Percentiles rank a stretch among this genome's conserved stretches.
phyloP scores from a whole-genome alignment of 2,113 vertebrate genomes.

The Paratilapia polleni region DNA sequence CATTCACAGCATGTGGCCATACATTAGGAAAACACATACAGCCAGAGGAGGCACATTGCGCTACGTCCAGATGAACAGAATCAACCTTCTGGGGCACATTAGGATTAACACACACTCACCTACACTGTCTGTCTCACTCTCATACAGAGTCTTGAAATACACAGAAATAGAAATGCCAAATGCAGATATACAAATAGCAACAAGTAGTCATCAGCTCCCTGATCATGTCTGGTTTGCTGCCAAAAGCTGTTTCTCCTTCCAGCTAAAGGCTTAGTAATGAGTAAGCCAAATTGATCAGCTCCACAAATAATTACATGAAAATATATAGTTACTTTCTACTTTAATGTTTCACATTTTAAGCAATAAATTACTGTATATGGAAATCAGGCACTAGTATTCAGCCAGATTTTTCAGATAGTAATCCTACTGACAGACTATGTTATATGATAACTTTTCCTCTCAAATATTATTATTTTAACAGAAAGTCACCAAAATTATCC shows the following conservation, averaged over 20 bases:
- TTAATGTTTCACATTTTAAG: no score
- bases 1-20: conserved; percentile 32
- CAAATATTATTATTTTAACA: no score
- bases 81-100: no score
- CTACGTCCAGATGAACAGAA: no score
- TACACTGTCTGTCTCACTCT: neutral
- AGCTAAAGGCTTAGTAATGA: conserved; percentile 1
- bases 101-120: conserved; percentile 21
- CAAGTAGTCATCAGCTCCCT: conserved; percentile 1
- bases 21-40: conserved; percentile 18
- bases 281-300: conserved; percentile 4
- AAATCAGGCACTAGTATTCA: no score
- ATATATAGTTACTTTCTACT: neutral
- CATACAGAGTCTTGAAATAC: neutral
- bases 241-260: conserved; percentile 13
- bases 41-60: conserved; percentile 24
- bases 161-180: conserved; percentile 28
- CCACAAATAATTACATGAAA: conserved; percentile 7
- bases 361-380: no score
- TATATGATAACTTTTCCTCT: no score
- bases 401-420: no score
- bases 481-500: no score
- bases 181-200: conserved; percentile 2
- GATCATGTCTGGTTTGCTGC: conserved; percentile 23
- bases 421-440: no score